Percentiles rank a stretch among this genome's conserved stretches.
Evolutionary conservation across 2,888 invertebrate species (phyloP).

Genomic region (Galeopsomyia nigrocyanea): DNA sequence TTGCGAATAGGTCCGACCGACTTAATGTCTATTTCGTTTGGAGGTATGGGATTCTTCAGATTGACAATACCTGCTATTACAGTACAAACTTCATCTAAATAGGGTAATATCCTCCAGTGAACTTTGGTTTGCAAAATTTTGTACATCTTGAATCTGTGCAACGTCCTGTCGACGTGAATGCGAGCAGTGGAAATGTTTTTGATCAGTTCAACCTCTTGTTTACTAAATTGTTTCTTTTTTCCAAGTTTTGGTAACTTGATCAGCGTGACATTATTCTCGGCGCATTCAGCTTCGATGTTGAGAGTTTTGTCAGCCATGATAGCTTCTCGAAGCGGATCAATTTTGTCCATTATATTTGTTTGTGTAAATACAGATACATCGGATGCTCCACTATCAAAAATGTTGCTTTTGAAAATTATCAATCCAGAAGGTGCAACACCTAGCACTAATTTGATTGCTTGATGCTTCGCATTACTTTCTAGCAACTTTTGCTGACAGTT

Average conservation of each 20-base stretch:
- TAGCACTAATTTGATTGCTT: constrained; percentile 29
- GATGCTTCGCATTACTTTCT: not conserved
- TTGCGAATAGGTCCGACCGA: too few relatives aligned
- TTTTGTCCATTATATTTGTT: constrained; percentile 21
- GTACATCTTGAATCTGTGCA: constrained; percentile 39
- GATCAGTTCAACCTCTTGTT: constrained; percentile 34
- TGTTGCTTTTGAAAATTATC: constrained; percentile 40
- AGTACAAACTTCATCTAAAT: constrained; percentile 34
- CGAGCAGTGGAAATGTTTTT: constrained; percentile 39
- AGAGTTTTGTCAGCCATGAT: constrained; percentile 37
- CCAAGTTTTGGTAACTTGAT: constrained; percentile 32
- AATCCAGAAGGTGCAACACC: constrained; percentile 41
- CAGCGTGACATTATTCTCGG: constrained; percentile 22
- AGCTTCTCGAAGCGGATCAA: constrained; percentile 38
- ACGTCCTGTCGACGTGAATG: constrained; percentile 34
- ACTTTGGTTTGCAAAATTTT: constrained; percentile 41
- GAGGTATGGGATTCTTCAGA: constrained; percentile 30
- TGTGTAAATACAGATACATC: constrained; percentile 28
- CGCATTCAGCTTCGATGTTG: constrained; percentile 35
- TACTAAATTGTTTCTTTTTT: constrained; percentile 11
- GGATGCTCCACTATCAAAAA: not conserved
- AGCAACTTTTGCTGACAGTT: constrained; percentile 9
- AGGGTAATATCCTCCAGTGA: constrained; percentile 38
- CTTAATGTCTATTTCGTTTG: constrained; percentile 9
- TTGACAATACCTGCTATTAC: constrained; percentile 41